Conservation (phyloP, 1,140 invertebrate species). For the Callitettix versicolor region DNA sequence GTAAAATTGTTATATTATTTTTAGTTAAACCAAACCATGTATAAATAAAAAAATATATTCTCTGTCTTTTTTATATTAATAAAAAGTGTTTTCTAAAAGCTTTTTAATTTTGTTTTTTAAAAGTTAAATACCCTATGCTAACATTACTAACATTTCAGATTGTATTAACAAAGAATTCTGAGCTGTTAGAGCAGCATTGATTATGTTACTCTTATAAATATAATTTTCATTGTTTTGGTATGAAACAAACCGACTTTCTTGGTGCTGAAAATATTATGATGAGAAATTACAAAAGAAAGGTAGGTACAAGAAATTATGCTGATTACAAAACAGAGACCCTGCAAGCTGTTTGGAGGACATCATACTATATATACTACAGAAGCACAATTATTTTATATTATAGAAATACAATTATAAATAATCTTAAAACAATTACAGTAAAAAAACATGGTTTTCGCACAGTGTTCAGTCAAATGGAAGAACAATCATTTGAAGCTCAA, state of each 20-base stretch:
- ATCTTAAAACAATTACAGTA: conserved; percentile 13
- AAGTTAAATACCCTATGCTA: too few species aligned
- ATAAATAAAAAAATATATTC: too few species aligned
- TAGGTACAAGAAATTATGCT: conserved; percentile 11
- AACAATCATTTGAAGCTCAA: conserved; percentile 5
- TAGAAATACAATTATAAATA: conserved; percentile 16
- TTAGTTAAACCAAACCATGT: too few species aligned
- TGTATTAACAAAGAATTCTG: too few species aligned
- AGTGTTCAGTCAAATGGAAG: conserved; percentile 6
- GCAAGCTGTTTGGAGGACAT: conserved; percentile 13
- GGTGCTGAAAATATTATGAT: conserved; percentile 11
- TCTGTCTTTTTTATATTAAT: too few species aligned
- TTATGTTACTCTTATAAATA: conserved; percentile 6
- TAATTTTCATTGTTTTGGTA: conserved; percentile 12
- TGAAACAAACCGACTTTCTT: too few species aligned
- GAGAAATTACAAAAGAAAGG: conserved; percentile 14
- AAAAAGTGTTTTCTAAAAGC: too few species aligned
- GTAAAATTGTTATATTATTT: too few species aligned
- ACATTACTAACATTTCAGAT: too few species aligned
- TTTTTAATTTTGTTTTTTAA: background rate
- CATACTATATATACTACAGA: conserved; percentile 10
- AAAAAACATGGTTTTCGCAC: conserved; percentile 11
- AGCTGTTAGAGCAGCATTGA: too few species aligned
- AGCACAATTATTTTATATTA: conserved; percentile 13
- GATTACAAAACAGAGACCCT: conserved; percentile 10